phyloP scores from a whole-genome alignment of 1,140 invertebrate genomes.

The Brachionus paranguensis region DNA sequence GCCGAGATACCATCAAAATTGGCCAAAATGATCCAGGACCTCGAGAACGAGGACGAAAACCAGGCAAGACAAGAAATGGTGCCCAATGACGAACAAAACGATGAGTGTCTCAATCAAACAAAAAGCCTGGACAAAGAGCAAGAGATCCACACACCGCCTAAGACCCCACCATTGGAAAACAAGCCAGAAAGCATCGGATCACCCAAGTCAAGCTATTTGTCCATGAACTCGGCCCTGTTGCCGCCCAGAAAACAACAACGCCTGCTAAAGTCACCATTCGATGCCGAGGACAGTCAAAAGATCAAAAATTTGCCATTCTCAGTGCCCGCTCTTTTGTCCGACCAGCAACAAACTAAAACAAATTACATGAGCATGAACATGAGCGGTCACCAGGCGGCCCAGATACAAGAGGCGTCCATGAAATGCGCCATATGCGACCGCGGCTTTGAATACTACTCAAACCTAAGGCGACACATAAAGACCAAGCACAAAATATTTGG shows the following conservation, averaged over 20 bases:
- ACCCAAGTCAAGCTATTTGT: conserved; percentile 3
- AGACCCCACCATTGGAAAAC: not conserved
- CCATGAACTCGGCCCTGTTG: not conserved
- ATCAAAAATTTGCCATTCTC: not conserved
- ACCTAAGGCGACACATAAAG: conserved; percentile 34
- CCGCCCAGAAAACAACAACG: conserved; percentile 37
- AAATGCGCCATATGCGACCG: conserved; percentile 39
- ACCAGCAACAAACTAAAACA: not conserved
- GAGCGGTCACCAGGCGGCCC: not conserved
- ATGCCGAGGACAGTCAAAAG: not conserved
- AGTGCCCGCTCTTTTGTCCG: not conserved
- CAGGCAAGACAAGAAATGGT: not conserved
- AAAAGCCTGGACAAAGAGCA: conserved; percentile 21
- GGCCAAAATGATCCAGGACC: not conserved
- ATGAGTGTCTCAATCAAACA: not conserved
- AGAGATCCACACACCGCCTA: conserved; percentile 22
- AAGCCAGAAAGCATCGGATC: not conserved
- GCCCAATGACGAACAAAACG: not conserved
- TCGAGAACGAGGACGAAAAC: not conserved
- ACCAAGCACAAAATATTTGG: conserved; percentile 39
- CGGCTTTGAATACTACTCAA: conserved; percentile 37
- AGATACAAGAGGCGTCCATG: conserved; percentile 21
- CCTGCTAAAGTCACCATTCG: conserved; percentile 8
- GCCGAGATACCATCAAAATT: conserved; percentile 10
- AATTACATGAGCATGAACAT: not conserved